These are phyloP conservation scores for Lampropteryx suffumata DNA, from an alignment of 2,888 invertebrate genomes.

Conservation along the genomic window DNA sequence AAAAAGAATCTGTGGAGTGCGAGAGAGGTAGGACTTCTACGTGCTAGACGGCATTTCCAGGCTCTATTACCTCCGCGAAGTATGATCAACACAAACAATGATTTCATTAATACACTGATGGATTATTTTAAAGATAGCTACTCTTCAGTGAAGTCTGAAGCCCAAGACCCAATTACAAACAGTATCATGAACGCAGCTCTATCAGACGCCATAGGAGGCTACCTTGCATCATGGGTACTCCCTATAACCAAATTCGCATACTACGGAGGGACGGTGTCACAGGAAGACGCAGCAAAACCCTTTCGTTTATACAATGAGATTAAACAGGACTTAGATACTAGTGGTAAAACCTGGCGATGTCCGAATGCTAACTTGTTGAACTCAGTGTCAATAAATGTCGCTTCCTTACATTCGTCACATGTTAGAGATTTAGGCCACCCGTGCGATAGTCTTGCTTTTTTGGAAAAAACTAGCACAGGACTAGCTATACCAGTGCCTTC, in stretches of 20 bases:
- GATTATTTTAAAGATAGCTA: slow-evolving; percentile 55
- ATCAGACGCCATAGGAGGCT: slow-evolving; percentile 82
- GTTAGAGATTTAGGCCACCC: slow-evolving; percentile 43
- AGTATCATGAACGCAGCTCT: slow-evolving; percentile 62
- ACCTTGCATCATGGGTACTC: slow-evolving; percentile 82
- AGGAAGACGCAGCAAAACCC: slow-evolving; percentile 77
- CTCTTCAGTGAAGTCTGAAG: slow-evolving; percentile 47
- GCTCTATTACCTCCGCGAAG: slow-evolving; percentile 51
- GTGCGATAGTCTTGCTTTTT: slow-evolving; percentile 57
- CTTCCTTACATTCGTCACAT: slow-evolving; percentile 30
- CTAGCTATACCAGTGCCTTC: slow-evolving; percentile 80
- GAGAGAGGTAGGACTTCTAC: slow-evolving; percentile 48
- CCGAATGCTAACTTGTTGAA: slow-evolving; percentile 48
- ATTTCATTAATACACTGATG: slow-evolving; percentile 49
- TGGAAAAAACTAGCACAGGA: slow-evolving; percentile 51
- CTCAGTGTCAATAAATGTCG: slow-evolving; percentile 49
- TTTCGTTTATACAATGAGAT: slow-evolving; percentile 82
- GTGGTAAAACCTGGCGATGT: slow-evolving; percentile 82
- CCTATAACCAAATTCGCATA: slow-evolving; percentile 84
- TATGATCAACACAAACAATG: slow-evolving; percentile 46
- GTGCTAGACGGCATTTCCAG: slow-evolving; percentile 60
- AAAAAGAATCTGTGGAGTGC: slow-evolving; percentile 50
- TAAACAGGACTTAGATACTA: slow-evolving; percentile 80
- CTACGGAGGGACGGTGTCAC: slow-evolving; percentile 84
- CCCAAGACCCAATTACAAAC: slow-evolving; percentile 40